Evolutionary conservation across 2,797 vertebrate species (phyloP).

Genomic region (Dicrostonyx torquatus): DNA sequence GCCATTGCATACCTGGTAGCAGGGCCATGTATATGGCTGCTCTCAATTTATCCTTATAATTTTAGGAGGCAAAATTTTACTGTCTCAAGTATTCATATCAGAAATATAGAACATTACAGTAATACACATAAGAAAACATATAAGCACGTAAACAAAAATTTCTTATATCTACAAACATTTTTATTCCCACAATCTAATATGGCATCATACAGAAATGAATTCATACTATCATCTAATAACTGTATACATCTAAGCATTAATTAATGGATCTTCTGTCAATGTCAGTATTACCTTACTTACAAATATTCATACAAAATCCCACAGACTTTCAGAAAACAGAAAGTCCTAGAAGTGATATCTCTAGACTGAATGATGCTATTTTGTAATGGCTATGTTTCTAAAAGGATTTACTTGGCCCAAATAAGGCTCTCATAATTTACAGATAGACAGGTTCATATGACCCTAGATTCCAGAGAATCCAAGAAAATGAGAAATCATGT

Average conservation of each 20-base stretch:
- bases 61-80: neutral
- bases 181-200: neutral
- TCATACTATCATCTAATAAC: neutral
- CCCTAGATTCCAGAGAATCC: neutral
- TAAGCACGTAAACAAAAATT: neutral
- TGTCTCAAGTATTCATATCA: neutral
- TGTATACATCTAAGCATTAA: neutral
- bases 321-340: neutral
- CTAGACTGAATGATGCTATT: neutral
- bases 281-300: neutral
- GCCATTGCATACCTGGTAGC: neutral
- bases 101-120: neutral
- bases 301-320: neutral
- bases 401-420: neutral
- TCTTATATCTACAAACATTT: neutral
- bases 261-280: neutral
- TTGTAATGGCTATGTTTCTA: neutral
- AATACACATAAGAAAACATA: neutral
- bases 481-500: neutral
- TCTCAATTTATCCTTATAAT: neutral
- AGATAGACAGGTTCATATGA: neutral
- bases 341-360: neutral
- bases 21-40: rapidly evolving
- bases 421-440: neutral
- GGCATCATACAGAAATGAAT: neutral